Evolutionary conservation across 2,113 vertebrate species (phyloP), one percentile per base, ranked within the genome.

Genomic region (Dissostichus mawsoni): DNA sequence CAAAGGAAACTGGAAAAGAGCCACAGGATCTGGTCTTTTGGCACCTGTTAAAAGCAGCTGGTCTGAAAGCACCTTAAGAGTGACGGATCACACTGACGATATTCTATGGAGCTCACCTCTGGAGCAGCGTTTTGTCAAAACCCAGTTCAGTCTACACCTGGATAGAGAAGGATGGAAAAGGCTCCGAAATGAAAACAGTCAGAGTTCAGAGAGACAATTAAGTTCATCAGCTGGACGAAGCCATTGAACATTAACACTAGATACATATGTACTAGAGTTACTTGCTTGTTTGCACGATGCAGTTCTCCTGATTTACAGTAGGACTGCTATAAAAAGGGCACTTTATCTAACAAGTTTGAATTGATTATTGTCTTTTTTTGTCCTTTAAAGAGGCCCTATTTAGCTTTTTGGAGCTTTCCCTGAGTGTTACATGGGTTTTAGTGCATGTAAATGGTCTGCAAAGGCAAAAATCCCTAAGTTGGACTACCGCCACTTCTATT

Each of bases 31-130:
- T 82, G 82, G 76, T 61, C 58, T 29, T 72, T 57, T 74, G 82
- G 82, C 80, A 64, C 69, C 79, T 74, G 76, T 80, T 83, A 64
- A 83, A 78, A 83, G 83, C 74, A 11, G 6, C 52, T 55, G 5
- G 47, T 85, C 87, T 83, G 83, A 81, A 83, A 61, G 80, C 73
- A 78, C 73, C 76, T 85, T 67, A 58, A 85, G 83, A 85, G 69
- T 78, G 86, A 88, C 45, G 17, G 74, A 88, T 88, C 73, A 77
- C 13, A 0, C 61, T 14, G 69, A 41, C 1, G 3, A 48, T 55
- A 11, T 16, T 64, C 66, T 81, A n/a, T 4, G 52, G 58, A 69
- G 51, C 72, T 48, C 62, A 57, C 62, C 74, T 75, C 66, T 58
- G 65, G 69, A 66, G 69, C 25, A 50, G 2, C 20, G 11, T 20